A percentile compares a stretch with the other conserved stretches of the same genome.
Evolutionary conservation across 2,797 vertebrate genomes (phyloP).

Genomic region (Hemibagrus guttatus): DNA sequence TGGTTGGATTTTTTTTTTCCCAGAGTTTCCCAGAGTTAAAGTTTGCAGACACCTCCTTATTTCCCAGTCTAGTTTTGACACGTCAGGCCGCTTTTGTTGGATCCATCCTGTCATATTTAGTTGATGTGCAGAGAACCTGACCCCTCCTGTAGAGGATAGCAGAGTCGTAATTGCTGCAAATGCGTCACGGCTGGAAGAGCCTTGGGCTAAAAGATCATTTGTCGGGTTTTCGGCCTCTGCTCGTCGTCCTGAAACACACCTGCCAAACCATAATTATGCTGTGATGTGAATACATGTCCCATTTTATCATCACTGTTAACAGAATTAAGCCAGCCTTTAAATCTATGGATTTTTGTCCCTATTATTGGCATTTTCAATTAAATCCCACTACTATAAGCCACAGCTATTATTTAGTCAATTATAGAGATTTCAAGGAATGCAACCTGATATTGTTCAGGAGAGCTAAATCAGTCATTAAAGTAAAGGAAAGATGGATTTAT

Average conservation of each 20-base stretch:
- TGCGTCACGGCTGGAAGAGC: slow-evolving; percentile 69
- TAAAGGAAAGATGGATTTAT: neutral
- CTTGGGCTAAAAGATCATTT: slow-evolving; percentile 66
- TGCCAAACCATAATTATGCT: slow-evolving; percentile 55
- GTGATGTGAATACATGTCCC: slow-evolving; percentile 53
- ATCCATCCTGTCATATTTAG: slow-evolving; percentile 55
- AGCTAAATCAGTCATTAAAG: neutral
- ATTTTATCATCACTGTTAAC: slow-evolving; percentile 44
- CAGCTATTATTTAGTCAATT: slow-evolving; percentile 16
- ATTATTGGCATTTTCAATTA: slow-evolving; percentile 34
- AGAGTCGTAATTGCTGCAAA: slow-evolving; percentile 70
- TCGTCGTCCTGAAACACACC: slow-evolving; percentile 52
- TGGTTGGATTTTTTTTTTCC: slow-evolving; percentile 27
- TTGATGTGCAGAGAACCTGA: slow-evolving; percentile 66
- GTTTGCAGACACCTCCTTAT: slow-evolving; percentile 40
- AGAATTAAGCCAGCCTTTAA: slow-evolving; percentile 44
- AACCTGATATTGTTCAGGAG: slow-evolving; percentile 14
- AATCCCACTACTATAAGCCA: slow-evolving; percentile 1
- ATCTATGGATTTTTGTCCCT: slow-evolving; percentile 22
- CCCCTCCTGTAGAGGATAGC: slow-evolving; percentile 60
- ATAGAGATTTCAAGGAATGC: neutral
- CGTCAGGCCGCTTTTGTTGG: slow-evolving; percentile 55
- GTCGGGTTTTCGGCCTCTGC: slow-evolving; percentile 54
- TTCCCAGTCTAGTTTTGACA: slow-evolving; percentile 68
- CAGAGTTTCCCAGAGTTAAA: slow-evolving; percentile 35